Evolutionary conservation across 2,888 invertebrate species (phyloP).

Genomic region (Phyllotreta striolata): DNA sequence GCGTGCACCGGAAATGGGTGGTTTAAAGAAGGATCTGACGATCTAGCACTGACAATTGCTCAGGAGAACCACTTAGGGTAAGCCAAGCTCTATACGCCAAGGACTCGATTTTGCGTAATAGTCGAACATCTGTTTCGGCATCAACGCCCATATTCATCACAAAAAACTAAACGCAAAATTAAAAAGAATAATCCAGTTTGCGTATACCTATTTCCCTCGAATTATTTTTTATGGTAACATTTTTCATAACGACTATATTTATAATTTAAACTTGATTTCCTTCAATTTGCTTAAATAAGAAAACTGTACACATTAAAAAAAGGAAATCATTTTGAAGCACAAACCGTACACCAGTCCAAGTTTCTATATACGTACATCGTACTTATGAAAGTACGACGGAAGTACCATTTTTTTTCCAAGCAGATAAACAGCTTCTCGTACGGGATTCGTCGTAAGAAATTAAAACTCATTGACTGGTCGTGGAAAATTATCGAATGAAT

Average conservation of each 20-base stretch:
- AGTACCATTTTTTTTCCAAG: constrained; percentile 14
- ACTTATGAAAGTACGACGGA: constrained; percentile 5
- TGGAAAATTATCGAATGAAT: constrained; percentile 32
- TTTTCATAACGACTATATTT: no score
- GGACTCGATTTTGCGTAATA: constrained; percentile 27
- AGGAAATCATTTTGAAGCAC: no score
- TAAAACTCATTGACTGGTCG: constrained; percentile 40
- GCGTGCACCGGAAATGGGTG: constrained; percentile 54
- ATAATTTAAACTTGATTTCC: no score
- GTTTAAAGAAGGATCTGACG: constrained; percentile 47
- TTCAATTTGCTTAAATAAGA: no score
- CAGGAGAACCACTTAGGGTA: constrained; percentile 34
- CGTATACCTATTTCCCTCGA: no score
- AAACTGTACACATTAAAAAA: no score
- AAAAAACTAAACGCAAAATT: neutral
- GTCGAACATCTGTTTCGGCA: constrained; percentile 15
- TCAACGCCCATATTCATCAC: constrained; percentile 1
- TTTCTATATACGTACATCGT: no score
- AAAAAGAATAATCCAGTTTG: no score
- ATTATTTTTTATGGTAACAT: no score
- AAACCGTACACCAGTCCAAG: no score
- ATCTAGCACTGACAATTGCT: constrained; percentile 27
- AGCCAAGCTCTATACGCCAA: constrained; percentile 22
- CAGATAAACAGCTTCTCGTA: constrained; percentile 31
- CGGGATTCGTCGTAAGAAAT: constrained; percentile 41